phyloP scores from a whole-genome alignment of 92 coral and sea anemone species.

The Porites divaricata region DNA sequence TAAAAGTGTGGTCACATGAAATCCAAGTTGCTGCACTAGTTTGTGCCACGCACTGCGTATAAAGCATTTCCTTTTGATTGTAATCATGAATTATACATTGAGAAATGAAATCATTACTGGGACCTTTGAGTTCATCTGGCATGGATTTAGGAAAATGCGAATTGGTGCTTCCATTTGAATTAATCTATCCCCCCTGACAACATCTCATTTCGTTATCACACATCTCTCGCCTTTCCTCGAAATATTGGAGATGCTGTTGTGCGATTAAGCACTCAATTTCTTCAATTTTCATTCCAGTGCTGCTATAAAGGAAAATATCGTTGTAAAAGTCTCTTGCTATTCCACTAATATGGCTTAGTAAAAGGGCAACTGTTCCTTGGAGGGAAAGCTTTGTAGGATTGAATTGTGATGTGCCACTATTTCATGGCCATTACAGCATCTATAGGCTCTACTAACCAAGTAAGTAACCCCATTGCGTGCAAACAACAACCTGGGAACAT shows the following conservation, averaged over 20 bases:
- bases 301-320: slow-evolving; percentile 15
- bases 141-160: slow-evolving; percentile 34
- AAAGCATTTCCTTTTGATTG: slow-evolving; percentile 27
- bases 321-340: slow-evolving; percentile 58
- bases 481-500: slow-evolving; percentile 37
- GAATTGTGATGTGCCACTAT: slow-evolving; percentile 47
- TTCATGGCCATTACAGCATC: slow-evolving; percentile 53
- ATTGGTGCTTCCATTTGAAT: slow-evolving; percentile 24
- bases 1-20: slow-evolving; percentile 50
- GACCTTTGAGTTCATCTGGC: slow-evolving; percentile 61
- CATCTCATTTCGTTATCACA: slow-evolving; percentile 28
- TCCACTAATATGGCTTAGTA: slow-evolving; percentile 54
- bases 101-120: slow-evolving; percentile 51
- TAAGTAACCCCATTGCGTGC: slow-evolving; percentile 32
- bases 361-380: slow-evolving; percentile 47
- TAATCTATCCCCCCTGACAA: slow-evolving; percentile 11
- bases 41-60: slow-evolving; percentile 56
- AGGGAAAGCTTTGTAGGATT: slow-evolving; percentile 36
- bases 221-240: slow-evolving; percentile 57
- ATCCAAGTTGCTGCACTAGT: slow-evolving; percentile 39
- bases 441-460: slow-evolving; percentile 55
- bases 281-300: slow-evolving; percentile 38
- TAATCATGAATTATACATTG: slow-evolving; percentile 33
- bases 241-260: slow-evolving; percentile 57
- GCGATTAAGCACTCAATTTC: slow-evolving; percentile 51